A percentile compares a stretch with the other conserved stretches of the same genome.
phyloP scores from a whole-genome alignment of 2,888 invertebrate species.

The Papilio demoleus region DNA sequence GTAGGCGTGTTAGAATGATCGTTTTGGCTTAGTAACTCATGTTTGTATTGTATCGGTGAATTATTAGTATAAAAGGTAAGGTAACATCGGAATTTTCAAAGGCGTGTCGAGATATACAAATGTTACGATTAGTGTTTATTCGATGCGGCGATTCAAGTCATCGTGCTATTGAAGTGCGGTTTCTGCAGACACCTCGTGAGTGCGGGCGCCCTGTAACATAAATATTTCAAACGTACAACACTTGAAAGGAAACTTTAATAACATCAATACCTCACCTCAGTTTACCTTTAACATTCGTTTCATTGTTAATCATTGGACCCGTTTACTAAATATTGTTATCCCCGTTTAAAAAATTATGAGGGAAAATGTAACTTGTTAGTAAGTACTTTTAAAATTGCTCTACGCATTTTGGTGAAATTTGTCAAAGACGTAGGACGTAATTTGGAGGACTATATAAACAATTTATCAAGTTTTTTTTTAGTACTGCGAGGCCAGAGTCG shows the following conservation, averaged over 20 bases:
- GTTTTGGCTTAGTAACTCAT: slow-evolving; percentile 48
- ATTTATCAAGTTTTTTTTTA: too few species aligned
- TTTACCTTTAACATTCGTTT: slow-evolving; percentile 26
- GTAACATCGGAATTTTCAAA: slow-evolving; percentile 59
- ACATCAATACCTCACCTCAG: background rate
- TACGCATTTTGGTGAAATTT: too few species aligned
- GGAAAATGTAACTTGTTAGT: too few species aligned
- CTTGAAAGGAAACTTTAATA: slow-evolving; percentile 38
- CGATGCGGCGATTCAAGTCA: slow-evolving; percentile 63
- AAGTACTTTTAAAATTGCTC: too few species aligned
- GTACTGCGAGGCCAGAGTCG: too few species aligned
- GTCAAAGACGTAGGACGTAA: too few species aligned
- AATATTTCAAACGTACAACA: slow-evolving; percentile 28
- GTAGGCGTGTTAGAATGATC: slow-evolving; percentile 43
- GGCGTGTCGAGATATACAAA: slow-evolving; percentile 65
- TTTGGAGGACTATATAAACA: too few species aligned
- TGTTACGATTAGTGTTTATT: slow-evolving; percentile 57
- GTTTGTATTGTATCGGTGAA: slow-evolving; percentile 43
- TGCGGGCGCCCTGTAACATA: slow-evolving; percentile 75
- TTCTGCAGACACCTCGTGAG: slow-evolving; percentile 75
- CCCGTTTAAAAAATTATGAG: too few species aligned
- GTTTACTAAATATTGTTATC: slow-evolving; percentile 14
- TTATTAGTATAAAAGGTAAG: slow-evolving; percentile 50
- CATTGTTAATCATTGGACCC: too few species aligned
- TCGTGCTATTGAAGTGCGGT: slow-evolving; percentile 71